phyloP scores from a whole-genome alignment of 2,113 vertebrate genomes.

The Xiphophorus couchianus region DNA sequence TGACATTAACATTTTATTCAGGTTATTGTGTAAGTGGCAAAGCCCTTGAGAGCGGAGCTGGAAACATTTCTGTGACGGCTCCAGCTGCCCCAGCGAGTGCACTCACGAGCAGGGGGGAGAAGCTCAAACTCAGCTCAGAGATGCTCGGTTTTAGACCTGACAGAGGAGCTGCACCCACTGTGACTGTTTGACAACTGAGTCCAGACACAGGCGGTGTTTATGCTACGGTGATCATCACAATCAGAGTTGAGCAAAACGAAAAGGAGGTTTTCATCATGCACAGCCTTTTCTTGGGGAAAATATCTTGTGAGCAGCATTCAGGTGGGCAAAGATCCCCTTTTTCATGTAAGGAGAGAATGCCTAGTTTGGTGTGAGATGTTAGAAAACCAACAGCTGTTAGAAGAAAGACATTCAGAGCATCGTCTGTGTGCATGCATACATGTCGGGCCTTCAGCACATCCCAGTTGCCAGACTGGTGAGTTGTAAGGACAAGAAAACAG shows the following conservation, averaged over 20 bases:
- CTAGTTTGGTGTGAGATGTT: no score
- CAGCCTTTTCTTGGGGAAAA: no score
- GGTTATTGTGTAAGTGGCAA: constrained; percentile 56
- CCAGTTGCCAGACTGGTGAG: no score
- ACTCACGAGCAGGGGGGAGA: not conserved
- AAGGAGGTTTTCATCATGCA: not conserved
- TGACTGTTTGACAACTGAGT: not conserved
- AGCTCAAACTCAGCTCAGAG: not conserved
- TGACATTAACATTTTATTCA: constrained; percentile 63
- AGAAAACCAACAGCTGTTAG: no score
- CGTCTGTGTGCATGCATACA: no score
- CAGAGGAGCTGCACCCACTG: constrained; percentile 5
- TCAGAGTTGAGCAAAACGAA: not conserved
- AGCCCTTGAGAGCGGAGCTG: constrained; percentile 36
- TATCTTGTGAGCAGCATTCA: no score
- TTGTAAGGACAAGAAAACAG: no score
- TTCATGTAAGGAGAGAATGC: no score
- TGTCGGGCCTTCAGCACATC: no score
- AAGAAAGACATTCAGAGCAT: no score
- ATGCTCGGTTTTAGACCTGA: not conserved
- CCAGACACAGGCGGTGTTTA: not conserved
- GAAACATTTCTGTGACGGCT: constrained; percentile 57
- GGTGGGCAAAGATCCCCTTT: no score
- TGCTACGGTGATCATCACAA: not conserved
- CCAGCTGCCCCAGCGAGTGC: constrained; percentile 18